Evolutionary conservation across 2,797 vertebrate genomes (phyloP), one percentile per base, ranked within the genome.

Genomic region (Gymnocypris eckloni): DNA sequence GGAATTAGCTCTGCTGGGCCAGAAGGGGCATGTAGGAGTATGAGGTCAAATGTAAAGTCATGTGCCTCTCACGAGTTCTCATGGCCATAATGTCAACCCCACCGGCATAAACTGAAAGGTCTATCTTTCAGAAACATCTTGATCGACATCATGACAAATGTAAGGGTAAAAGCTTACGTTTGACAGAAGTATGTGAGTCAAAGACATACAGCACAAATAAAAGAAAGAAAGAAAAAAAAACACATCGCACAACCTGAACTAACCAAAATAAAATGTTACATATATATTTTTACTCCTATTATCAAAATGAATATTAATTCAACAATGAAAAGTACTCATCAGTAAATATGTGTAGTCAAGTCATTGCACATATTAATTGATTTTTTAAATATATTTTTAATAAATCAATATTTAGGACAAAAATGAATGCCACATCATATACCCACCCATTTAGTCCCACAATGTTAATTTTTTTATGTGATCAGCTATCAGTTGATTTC

Each of bases 21-120:
- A 80, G 70, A 82, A 83, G 71, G 76, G 76, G 75, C 66, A 84
- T 81, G 87, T 87, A 59, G 79, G 61, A 66, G 86, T 69, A 86
- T 56, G 86, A 87, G 80, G 73, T 66, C 70, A 87, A 37, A 86
- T 83, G 70, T 84, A 72, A 28, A 85, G 73, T 78, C 76, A 83
- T 77, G 73, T 69, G 80, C 75, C 43, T 20, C 76, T 83, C 83
- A 72, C 64, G 18, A 66, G 39, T 50, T 81, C 81, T 77, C 77
- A 45, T 84, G 81, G 77, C 59, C 56, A 84, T 66, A 72, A 54
- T 61, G 66, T 89, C 79, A 83, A 78, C 50, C 13, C 4, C 52
- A 61, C 41, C 20, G n/a, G 69, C 67, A 48, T 69, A 16, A 70
- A 79, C n/a, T 15, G 33, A 85, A 56, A 16, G 37, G 48, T 43